Conservation (phyloP, 35 echinoderm and acorn worm species). For the Apostichopus japonicus region DNA sequence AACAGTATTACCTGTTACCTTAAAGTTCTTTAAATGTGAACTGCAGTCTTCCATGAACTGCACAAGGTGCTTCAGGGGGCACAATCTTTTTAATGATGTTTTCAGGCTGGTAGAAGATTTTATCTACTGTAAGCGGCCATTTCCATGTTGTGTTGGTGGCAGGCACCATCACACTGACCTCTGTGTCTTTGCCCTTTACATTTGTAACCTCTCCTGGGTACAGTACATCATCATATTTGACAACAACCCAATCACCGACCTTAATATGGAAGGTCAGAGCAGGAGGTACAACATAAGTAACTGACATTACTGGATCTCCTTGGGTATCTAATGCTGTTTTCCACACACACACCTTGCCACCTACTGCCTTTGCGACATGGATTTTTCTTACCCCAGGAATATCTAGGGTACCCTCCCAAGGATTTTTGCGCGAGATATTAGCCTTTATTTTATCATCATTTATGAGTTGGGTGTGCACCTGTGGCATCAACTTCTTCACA, state of each 20-base stretch:
- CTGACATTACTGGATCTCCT: neutral
- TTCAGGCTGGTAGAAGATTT: neutral
- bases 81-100: neutral
- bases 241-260: neutral
- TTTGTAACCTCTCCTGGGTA: too few relatives aligned
- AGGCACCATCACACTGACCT: conserved; percentile 40
- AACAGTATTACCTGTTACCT: too few relatives aligned
- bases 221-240: too few relatives aligned
- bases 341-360: neutral
- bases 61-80: conserved; percentile 41
- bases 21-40: conserved; percentile 7
- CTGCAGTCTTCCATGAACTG: conserved; percentile 7
- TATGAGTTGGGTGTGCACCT: neutral
- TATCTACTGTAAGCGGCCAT: neutral
- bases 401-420: neutral
- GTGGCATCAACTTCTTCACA: conserved; percentile 8
- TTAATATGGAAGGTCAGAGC: neutral
- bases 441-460: neutral
- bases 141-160: neutral
- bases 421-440: neutral
- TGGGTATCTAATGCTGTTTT: conserved; percentile 3
- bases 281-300: neutral
- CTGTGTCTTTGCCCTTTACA: conserved; percentile 35
- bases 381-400: conserved; percentile 16
- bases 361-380: conserved; percentile 9